Conservation (phyloP, 1,140 invertebrate species). For the Aphaenogaster floridana region DNA sequence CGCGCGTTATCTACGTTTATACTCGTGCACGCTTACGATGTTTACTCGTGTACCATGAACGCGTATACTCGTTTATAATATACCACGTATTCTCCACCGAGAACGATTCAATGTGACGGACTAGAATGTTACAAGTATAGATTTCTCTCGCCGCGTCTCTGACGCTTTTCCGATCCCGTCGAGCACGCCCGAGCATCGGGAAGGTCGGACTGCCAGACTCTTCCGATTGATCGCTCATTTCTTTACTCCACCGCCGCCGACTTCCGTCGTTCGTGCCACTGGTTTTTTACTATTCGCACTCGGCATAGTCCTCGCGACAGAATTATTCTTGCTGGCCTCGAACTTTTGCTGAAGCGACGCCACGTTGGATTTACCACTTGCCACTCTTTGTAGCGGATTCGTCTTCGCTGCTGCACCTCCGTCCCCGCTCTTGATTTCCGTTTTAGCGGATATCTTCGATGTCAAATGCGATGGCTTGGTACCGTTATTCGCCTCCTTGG, state of each 20-base stretch:
- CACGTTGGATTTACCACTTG: slow-evolving; percentile 89
- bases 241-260: slow-evolving; percentile 9
- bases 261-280: slow-evolving; percentile 62
- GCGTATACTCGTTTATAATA: slow-evolving; percentile 2
- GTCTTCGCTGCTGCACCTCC: slow-evolving; percentile 71
- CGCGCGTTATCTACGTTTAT: slow-evolving; percentile 29
- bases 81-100: slow-evolving; percentile 7
- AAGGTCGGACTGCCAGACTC: background rate
- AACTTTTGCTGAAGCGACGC: slow-evolving; percentile 92
- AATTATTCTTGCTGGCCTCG: slow-evolving; percentile 85
- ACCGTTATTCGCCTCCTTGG: slow-evolving; percentile 55
- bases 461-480: slow-evolving; percentile 18
- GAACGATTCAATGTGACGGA: slow-evolving; percentile 61
- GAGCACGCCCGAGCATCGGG: background rate
- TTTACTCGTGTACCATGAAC: background rate
- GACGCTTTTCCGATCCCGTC: background rate
- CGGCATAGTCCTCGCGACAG: slow-evolving; percentile 52
- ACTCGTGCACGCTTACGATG: slow-evolving; percentile 1
- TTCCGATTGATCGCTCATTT: slow-evolving; percentile 27
- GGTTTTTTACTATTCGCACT: slow-evolving; percentile 65
- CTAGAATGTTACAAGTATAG: slow-evolving; percentile 69
- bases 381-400: slow-evolving; percentile 79
- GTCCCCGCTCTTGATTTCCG: slow-evolving; percentile 80
- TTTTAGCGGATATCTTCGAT: slow-evolving; percentile 72
- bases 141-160: slow-evolving; percentile 9